These are phyloP conservation scores for Belgica antarctica DNA, from an alignment of 2,888 invertebrate species.

Conservation along the genomic window DNA sequence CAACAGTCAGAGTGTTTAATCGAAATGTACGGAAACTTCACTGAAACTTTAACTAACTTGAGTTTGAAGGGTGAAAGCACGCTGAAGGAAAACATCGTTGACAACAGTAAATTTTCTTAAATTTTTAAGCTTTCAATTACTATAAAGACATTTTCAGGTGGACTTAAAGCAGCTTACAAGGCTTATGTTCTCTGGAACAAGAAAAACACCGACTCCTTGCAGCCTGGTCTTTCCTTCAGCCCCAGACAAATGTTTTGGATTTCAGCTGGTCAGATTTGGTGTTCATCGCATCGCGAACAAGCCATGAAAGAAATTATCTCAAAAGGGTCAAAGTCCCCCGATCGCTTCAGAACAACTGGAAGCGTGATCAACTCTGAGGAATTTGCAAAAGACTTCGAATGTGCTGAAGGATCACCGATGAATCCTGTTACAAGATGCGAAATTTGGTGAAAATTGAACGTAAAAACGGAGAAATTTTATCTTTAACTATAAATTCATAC, in stretches of 20 bases:
- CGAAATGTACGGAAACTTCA: slow-evolving; percentile 47
- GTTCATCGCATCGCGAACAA: slow-evolving; percentile 46
- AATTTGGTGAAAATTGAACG: slow-evolving; percentile 81
- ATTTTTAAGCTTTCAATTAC: neutral
- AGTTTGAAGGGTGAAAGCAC: slow-evolving; percentile 45
- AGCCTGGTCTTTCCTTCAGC: slow-evolving; percentile 46
- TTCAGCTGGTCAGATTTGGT: slow-evolving; percentile 47
- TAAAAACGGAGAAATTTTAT: no score
- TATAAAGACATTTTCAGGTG: no score
- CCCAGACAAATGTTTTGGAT: slow-evolving; percentile 47
- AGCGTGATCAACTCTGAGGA: slow-evolving; percentile 46
- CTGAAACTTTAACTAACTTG: slow-evolving; percentile 16
- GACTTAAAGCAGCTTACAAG: slow-evolving; percentile 46
- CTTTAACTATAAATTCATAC: neutral
- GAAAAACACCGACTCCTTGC: slow-evolving; percentile 45
- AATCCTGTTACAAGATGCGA: slow-evolving; percentile 87
- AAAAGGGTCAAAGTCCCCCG: slow-evolving; percentile 46
- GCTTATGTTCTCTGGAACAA: slow-evolving; percentile 47
- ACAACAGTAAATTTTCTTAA: slow-evolving; percentile 2
- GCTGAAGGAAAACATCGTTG: slow-evolving; percentile 44
- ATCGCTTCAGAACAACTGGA: slow-evolving; percentile 46
- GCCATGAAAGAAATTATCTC: slow-evolving; percentile 45
- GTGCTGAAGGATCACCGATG: slow-evolving; percentile 51
- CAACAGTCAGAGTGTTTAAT: slow-evolving; percentile 47
- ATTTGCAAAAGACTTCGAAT: slow-evolving; percentile 46